Percentiles rank a stretch among this genome's conserved stretches.
Conservation (phyloP, 2,797 vertebrate species). For the Pipistrellus nathusii region DNA sequence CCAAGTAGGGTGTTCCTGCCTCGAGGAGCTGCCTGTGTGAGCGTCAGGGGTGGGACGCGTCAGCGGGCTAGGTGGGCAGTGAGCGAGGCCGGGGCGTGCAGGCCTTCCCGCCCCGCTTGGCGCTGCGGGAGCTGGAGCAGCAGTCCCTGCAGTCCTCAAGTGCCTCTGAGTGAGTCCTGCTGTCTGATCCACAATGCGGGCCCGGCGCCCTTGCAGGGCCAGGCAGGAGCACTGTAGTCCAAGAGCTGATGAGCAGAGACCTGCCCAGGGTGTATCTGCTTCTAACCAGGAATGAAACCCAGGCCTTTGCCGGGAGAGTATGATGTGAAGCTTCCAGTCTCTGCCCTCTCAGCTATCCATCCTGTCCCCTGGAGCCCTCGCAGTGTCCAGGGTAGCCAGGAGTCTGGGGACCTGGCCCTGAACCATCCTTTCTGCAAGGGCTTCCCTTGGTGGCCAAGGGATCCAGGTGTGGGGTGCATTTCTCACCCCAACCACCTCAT, state of each 20-base stretch:
- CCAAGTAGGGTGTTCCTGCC: background rate
- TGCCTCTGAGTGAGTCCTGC: too few relatives aligned
- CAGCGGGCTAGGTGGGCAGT: background rate
- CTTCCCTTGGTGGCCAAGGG: background rate
- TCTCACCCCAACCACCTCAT: too few relatives aligned
- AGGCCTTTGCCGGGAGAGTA: background rate
- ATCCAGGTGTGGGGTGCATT: background rate
- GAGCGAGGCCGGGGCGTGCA: rapidly evolving
- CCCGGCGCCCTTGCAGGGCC: background rate
- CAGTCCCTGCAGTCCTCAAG: background rate
- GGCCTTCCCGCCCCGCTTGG: background rate
- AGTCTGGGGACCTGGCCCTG: background rate
- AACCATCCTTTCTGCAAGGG: background rate
- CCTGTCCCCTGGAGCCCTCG: background rate
- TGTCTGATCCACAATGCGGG: background rate
- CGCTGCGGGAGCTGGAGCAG: background rate
- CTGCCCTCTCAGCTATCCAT: rapidly evolving
- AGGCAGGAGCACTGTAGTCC: rapidly evolving
- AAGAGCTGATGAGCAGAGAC: background rate
- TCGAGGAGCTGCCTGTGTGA: background rate
- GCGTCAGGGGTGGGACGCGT: background rate
- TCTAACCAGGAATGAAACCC: background rate
- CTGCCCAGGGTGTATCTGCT: background rate
- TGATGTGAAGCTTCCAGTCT: background rate
- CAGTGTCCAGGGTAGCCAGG: rapidly evolving